Percentiles rank a stretch among this genome's conserved stretches.
phyloP scores from a whole-genome alignment of 2,888 invertebrate genomes.

The Drosophila fulvimacula region DNA sequence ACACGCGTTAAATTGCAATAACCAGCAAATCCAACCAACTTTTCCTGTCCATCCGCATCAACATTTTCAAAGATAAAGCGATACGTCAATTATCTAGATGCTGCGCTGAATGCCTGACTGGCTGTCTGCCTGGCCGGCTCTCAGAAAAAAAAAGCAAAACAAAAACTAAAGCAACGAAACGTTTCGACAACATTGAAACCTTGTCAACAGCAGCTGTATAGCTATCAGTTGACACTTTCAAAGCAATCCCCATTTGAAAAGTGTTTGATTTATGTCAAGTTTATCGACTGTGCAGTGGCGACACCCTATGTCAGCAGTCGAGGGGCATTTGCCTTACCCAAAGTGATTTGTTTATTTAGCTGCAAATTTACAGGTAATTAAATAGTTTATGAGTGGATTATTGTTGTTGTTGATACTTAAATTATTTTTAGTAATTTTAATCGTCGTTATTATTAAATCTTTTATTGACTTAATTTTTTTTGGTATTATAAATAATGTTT shows the following conservation, averaged over 20 bases:
- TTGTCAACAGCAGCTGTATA: constrained; percentile 52
- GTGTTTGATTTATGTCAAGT: constrained; percentile 74
- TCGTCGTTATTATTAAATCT: background rate
- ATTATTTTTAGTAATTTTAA: background rate
- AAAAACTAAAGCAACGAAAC: constrained; percentile 47
- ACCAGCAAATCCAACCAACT: constrained; percentile 52
- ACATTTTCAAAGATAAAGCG: constrained; percentile 57
- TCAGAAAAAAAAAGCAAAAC: constrained; percentile 25
- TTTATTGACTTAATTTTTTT: background rate
- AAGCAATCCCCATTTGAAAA: constrained; percentile 60
- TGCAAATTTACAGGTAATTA: background rate
- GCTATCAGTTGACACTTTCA: constrained; percentile 54
- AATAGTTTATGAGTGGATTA: background rate
- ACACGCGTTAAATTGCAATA: constrained; percentile 59
- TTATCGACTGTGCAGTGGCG: constrained; percentile 21
- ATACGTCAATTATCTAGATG: constrained; percentile 62
- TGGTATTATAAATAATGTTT: no score
- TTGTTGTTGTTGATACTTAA: background rate
- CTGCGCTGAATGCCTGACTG: constrained; percentile 22
- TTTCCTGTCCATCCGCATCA: constrained; percentile 32
- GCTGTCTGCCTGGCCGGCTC: constrained; percentile 24
- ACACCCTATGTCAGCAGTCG: background rate
- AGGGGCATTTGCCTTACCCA: background rate
- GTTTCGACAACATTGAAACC: constrained; percentile 43
- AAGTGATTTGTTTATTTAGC: background rate